phyloP scores from a whole-genome alignment of 2,888 invertebrate genomes.

The Hypselothyrea guttata region DNA sequence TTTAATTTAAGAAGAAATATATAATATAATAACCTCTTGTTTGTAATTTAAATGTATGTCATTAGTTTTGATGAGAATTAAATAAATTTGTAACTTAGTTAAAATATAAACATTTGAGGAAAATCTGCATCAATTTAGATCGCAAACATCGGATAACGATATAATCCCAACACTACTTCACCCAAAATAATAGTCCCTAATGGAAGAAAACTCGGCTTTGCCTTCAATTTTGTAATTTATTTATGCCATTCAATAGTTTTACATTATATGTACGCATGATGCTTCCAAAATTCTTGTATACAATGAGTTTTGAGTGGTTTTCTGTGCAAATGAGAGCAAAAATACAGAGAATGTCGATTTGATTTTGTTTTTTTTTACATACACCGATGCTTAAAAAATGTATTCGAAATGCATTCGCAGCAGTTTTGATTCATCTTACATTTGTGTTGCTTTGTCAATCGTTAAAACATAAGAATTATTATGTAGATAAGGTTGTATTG shows the following conservation, averaged over 20 bases:
- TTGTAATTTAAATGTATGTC: no score
- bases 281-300: constrained; percentile 53
- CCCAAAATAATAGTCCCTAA: no score
- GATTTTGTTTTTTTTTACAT: constrained; percentile 33
- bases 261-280: constrained; percentile 66
- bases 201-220: constrained; percentile 27
- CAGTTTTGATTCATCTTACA: constrained; percentile 45
- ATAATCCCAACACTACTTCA: constrained; percentile 71
- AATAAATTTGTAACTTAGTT: no score
- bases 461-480: constrained; percentile 45
- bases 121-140: no score
- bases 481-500: constrained; percentile 28
- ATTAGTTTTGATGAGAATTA: no score
- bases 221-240: constrained; percentile 54
- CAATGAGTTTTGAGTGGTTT: constrained; percentile 36
- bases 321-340: constrained; percentile 47
- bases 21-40: no score
- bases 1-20: no score
- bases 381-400: constrained; percentile 51
- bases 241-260: constrained; percentile 66
- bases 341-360: constrained; percentile 32
- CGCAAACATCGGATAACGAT: no score
- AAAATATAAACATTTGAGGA: no score
- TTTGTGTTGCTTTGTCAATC: constrained; percentile 18
- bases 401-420: constrained; percentile 62